Conservation (phyloP, 1,140 invertebrate species). For the Tetragonula clypearis region DNA sequence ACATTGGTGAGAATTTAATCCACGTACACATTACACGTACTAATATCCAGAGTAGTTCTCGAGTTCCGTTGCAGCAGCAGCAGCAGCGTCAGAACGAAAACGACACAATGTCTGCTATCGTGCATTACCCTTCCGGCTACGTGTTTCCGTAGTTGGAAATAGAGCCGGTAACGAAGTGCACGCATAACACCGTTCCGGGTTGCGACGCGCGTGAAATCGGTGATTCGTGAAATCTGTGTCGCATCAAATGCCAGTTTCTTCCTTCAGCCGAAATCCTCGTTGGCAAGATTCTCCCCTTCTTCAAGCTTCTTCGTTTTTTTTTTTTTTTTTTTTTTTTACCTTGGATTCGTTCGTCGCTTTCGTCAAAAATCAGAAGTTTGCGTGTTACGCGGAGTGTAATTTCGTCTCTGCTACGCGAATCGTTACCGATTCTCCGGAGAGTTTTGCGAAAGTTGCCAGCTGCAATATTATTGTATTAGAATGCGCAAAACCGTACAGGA, state of each 20-base stretch:
- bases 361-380: not conserved
- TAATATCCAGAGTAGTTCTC: constrained; percentile 23
- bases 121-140: constrained; percentile 21
- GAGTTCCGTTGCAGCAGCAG: constrained; percentile 13
- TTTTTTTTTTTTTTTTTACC: no score
- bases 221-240: not conserved
- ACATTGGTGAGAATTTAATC: constrained; percentile 29
- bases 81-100: constrained; percentile 21
- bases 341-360: not conserved
- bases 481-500: not conserved
- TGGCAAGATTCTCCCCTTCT: not conserved
- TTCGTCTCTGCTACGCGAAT: not conserved
- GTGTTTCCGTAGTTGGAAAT: constrained; percentile 11
- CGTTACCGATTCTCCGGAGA: not conserved
- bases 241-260: not conserved
- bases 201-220: not conserved
- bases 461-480: not conserved
- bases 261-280: not conserved
- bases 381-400: not conserved
- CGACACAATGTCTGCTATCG: constrained; percentile 47
- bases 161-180: constrained; percentile 14
- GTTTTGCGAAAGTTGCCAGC: not conserved
- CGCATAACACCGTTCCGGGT: not conserved
- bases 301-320: no score
- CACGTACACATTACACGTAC: not conserved